Conservation (phyloP, 2,113 vertebrate genomes). For the Protobothrops mucrosquamatus region DNA sequence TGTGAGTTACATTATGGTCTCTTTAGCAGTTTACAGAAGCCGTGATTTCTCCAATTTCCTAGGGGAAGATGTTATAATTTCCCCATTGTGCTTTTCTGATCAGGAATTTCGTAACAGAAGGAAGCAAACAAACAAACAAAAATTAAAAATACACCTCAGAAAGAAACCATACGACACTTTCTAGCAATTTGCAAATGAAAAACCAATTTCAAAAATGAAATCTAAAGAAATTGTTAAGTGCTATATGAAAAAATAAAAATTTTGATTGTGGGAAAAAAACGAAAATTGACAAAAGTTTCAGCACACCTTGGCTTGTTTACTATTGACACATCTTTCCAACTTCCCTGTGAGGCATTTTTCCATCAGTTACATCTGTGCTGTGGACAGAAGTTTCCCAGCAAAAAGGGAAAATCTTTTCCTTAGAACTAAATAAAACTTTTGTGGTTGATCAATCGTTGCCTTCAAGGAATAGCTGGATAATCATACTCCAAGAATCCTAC, state of each 20-base stretch:
- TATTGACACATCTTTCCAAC: background rate
- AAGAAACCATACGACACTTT: background rate
- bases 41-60: background rate
- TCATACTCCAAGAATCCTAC: background rate
- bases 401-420: background rate
- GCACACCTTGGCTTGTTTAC: background rate
- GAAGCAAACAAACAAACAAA: background rate
- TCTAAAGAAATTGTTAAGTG: background rate
- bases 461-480: background rate
- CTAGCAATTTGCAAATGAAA: background rate
- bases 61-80: background rate
- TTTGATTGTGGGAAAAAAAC: background rate
- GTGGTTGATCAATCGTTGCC: background rate
- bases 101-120: background rate
- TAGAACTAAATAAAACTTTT: background rate
- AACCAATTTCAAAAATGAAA: background rate
- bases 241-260: background rate
- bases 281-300: background rate
- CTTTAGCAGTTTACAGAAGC: background rate
- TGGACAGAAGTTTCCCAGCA: background rate
- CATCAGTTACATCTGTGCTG: background rate
- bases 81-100: too few species aligned
- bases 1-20: background rate
- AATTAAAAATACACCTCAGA: background rate
- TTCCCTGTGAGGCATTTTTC: background rate